A percentile compares a stretch with the other conserved stretches of the same genome.
These are phyloP conservation scores for Danionella cerebrum DNA, from an alignment of 2,113 vertebrate genomes.

Conservation along the genomic window DNA sequence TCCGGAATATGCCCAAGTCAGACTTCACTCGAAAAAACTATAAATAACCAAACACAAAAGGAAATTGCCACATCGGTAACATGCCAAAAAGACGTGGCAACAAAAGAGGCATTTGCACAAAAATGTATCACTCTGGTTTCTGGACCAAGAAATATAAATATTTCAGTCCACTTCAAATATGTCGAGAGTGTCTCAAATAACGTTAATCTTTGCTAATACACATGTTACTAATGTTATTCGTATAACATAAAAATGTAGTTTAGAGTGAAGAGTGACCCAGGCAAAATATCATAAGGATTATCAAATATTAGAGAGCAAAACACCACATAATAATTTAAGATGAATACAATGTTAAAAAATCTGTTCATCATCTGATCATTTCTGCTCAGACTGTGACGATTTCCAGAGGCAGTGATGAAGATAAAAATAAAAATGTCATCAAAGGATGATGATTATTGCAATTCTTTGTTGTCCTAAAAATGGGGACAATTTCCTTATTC, in stretches of 20 bases:
- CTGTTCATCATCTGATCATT: neutral
- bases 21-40: neutral
- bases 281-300: neutral
- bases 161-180: no score
- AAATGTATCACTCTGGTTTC: no score
- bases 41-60: neutral
- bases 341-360: neutral
- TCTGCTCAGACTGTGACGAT: neutral
- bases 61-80: no score
- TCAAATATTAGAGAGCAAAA: neutral
- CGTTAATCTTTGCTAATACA: neutral
- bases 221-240: no score
- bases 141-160: no score
- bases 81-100: no score
- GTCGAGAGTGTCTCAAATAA: no score
- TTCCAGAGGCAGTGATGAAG: constrained; percentile 31
- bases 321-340: no score
- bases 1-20: neutral
- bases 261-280: neutral
- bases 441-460: constrained; percentile 66
- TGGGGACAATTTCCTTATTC: constrained; percentile 14
- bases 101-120: no score
- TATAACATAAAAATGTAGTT: no score
- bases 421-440: constrained; percentile 50
- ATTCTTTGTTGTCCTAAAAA: constrained; percentile 53